Percentiles rank a stretch among this genome's conserved stretches.
Evolutionary conservation across 2,797 vertebrate species (phyloP).

Genomic region (Microctenopoma lineatum): DNA sequence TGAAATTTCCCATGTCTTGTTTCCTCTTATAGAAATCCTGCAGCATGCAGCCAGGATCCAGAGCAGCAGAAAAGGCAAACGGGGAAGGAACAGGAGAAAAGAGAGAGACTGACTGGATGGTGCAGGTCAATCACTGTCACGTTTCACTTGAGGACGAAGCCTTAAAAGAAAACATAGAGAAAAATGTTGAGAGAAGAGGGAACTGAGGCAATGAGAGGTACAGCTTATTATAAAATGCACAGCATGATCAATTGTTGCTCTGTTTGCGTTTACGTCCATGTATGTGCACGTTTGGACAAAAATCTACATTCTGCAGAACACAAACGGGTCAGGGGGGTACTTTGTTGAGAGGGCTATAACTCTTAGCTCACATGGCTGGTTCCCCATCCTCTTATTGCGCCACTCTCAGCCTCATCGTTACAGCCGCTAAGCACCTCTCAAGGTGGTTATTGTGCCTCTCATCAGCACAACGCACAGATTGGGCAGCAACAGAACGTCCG

Average conservation of each 20-base stretch:
- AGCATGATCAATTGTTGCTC: constrained; percentile 25
- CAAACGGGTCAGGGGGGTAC: constrained; percentile 37
- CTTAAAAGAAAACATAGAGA: background rate
- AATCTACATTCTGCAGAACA: background rate
- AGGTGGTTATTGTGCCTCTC: constrained; percentile 55
- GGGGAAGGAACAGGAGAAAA: background rate
- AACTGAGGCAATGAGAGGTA: background rate
- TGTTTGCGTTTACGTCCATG: constrained; percentile 1
- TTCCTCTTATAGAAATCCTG: constrained; percentile 54
- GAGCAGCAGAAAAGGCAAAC: constrained; percentile 15
- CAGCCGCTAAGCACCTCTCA: constrained; percentile 56
- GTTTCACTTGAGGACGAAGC: constrained; percentile 31
- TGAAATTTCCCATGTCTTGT: constrained; percentile 45
- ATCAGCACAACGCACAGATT: constrained; percentile 34
- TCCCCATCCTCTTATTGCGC: constrained; percentile 36
- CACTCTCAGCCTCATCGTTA: constrained; percentile 50
- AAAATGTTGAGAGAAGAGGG: background rate
- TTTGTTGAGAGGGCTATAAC: constrained; percentile 53
- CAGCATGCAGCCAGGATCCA: constrained; percentile 37
- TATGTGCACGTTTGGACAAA: constrained; percentile 20
- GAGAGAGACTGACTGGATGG: constrained; percentile 27
- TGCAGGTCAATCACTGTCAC: constrained; percentile 36
- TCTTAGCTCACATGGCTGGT: constrained; percentile 19
- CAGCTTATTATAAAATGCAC: constrained; percentile 14
- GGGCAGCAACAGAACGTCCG: constrained; percentile 48